Percentiles rank a stretch among this genome's conserved stretches.
phyloP scores from a whole-genome alignment of 2,113 vertebrate genomes.

The Nesospiza acunhae region DNA sequence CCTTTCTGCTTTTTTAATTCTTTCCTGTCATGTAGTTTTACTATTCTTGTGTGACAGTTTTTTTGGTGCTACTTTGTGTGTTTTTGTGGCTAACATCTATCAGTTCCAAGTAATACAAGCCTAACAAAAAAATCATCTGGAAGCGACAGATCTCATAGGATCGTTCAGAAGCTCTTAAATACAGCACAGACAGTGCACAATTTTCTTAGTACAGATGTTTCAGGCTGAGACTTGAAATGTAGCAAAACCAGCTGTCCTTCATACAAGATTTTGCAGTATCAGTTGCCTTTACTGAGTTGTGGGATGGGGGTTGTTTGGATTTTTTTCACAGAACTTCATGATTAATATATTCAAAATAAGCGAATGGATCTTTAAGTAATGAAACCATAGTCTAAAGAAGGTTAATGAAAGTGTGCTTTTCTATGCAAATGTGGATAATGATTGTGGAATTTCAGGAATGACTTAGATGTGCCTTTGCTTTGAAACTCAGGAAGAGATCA shows the following conservation, averaged over 20 bases:
- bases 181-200: neutral
- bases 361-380: neutral
- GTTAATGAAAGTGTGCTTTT: neutral
- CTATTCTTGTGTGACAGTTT: accelerated
- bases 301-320: accelerated
- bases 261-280: neutral
- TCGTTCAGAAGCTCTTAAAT: neutral
- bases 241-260: neutral
- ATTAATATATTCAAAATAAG: neutral
- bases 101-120: neutral
- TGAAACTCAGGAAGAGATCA: neutral
- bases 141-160: neutral
- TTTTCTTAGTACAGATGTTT: neutral
- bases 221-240: neutral
- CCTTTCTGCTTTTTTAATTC: neutral
- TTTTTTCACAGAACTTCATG: neutral
- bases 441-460: neutral
- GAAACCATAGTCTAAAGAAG: neutral
- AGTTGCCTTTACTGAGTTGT: neutral
- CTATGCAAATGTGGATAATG: neutral
- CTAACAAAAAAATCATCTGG: neutral
- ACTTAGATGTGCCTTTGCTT: neutral
- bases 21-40: neutral
- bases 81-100: neutral
- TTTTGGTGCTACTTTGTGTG: neutral